Evolutionary conservation across 1,140 invertebrate species (phyloP).

Genomic region (honey bee (Apis mellifera)): Amel_HAv3.1 CM009931.2:14634001-14634500

Average conservation of each 20-base stretch:
- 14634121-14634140: background rate
- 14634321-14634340: background rate
- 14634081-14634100: constrained; percentile 61
- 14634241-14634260: constrained; percentile 61
- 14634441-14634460: background rate
- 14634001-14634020: background rate
- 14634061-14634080: constrained; percentile 60
- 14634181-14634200: constrained; percentile 63
- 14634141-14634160: constrained; percentile 1
- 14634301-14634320: background rate
- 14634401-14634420: background rate
- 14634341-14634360: background rate
- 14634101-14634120: constrained; percentile 52
- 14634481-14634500: constrained; percentile 18
- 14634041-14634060: constrained; percentile 14
- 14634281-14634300: background rate
- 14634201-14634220: constrained; percentile 53
- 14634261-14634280: constrained; percentile 25
- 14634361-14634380: background rate
- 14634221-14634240: constrained; percentile 56
- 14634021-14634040: constrained; percentile 4
- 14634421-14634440: background rate
- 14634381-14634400: background rate
- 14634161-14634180: constrained; percentile 33
- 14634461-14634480: background rate